These are phyloP conservation scores for Proctacanthus coquilletti DNA, from an alignment of 1,140 invertebrate species.

Conservation along the genomic window DNA sequence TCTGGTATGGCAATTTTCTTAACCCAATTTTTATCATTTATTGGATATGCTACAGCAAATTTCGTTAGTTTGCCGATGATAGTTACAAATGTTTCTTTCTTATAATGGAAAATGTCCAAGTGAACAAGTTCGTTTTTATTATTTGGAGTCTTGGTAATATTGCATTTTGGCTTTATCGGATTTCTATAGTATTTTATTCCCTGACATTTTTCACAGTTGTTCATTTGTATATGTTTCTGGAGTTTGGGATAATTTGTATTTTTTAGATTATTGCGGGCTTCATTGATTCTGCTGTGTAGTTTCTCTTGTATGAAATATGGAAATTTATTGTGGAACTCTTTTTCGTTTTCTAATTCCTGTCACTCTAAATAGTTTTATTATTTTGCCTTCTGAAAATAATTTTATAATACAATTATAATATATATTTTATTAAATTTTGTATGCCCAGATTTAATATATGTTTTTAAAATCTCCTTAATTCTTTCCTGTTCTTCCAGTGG, in stretches of 20 bases:
- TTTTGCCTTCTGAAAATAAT: too few species aligned
- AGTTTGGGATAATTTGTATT: conserved; percentile 3
- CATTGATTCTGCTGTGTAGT: conserved; percentile 4
- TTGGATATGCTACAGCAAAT: conserved; percentile 4
- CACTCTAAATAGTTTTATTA: too few species aligned
- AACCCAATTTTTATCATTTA: not conserved
- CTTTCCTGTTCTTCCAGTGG: too few species aligned
- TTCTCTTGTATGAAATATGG: not conserved
- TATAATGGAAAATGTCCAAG: conserved; percentile 3
- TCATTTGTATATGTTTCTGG: conserved; percentile 3
- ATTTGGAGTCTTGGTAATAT: not conserved
- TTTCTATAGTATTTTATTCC: not conserved
- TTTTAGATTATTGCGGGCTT: conserved; percentile 2
- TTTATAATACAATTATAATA: too few species aligned
- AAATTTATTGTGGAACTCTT: conserved; percentile 2
- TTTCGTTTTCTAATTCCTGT: conserved; percentile 4
- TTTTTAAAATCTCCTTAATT: too few species aligned
- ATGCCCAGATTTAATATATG: too few species aligned
- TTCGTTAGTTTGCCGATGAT: conserved; percentile 4
- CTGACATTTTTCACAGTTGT: conserved; percentile 4
- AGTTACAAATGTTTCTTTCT: conserved; percentile 3
- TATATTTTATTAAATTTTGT: too few species aligned
- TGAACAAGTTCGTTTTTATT: conserved; percentile 1
- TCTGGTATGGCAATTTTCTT: not conserved
- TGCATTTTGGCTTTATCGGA: conserved; percentile 1